A percentile compares a stretch with the other conserved stretches of the same genome.
These are phyloP conservation scores for Drosophila greeni DNA, from an alignment of 2,888 invertebrate species.

Conservation along the genomic window DNA sequence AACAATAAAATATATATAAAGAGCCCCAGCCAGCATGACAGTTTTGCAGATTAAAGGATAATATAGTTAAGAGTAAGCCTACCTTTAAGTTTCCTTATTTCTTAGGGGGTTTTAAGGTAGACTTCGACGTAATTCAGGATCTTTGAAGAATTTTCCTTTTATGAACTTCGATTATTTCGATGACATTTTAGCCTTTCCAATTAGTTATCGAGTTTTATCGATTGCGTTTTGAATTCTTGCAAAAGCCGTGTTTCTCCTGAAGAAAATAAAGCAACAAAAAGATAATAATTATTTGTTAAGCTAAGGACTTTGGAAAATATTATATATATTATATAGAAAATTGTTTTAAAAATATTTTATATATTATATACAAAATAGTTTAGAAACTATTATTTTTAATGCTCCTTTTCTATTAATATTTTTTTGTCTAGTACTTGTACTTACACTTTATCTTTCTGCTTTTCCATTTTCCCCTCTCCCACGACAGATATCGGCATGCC, in stretches of 20 bases:
- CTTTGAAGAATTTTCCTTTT: no score
- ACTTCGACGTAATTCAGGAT: no score
- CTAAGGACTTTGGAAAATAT: no score
- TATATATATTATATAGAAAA: no score
- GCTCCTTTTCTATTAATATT: background rate
- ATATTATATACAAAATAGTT: background rate
- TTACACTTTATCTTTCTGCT: background rate
- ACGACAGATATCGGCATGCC: conserved; percentile 41
- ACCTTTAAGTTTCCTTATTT: background rate
- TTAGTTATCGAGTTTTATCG: no score
- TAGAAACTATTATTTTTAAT: background rate
- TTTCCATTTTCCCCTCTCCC: conserved; percentile 2
- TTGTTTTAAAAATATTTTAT: no score
- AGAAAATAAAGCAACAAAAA: no score
- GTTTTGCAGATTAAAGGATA: background rate
- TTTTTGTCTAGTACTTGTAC: background rate
- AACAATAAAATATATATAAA: background rate
- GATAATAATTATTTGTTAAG: no score
- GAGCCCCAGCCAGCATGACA: background rate
- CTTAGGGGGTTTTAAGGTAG: background rate
- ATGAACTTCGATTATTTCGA: background rate
- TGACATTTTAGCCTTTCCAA: background rate
- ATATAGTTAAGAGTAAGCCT: background rate
- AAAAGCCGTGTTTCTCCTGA: no score
- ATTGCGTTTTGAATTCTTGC: no score